These are phyloP conservation scores for Therioaphis trifolii DNA, from an alignment of 2,888 invertebrate genomes.

Conservation along the genomic window DNA sequence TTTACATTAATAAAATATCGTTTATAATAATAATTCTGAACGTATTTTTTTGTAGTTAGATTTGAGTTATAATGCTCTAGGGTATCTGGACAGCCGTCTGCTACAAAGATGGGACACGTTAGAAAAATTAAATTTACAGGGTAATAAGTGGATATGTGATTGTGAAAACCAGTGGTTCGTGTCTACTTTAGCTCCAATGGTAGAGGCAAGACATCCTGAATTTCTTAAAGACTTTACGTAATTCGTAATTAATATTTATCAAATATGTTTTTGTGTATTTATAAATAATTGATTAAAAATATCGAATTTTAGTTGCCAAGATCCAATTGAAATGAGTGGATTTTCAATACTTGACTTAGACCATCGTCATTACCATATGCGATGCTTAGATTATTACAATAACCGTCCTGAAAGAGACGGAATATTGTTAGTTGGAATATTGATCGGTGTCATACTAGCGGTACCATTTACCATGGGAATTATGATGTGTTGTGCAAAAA, in stretches of 20 bases:
- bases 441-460: conserved; percentile 77
- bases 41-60: conserved; percentile 72
- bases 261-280: neutral
- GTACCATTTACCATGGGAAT: conserved; percentile 76
- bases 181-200: conserved; percentile 73
- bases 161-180: conserved; percentile 84
- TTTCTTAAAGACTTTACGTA: conserved; percentile 71
- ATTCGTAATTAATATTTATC: conserved; percentile 69
- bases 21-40: neutral
- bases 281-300: no score
- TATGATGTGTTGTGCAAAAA: conserved; percentile 70
- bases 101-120: conserved; percentile 79
- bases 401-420: conserved; percentile 78
- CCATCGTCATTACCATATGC: conserved; percentile 72
- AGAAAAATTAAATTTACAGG: conserved; percentile 75
- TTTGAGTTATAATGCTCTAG: conserved; percentile 79
- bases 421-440: conserved; percentile 74
- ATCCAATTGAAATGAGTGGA: conserved; percentile 76
- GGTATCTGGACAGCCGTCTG: conserved; percentile 75
- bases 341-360: conserved; percentile 74
- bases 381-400: conserved; percentile 77
- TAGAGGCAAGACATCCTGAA: conserved; percentile 67
- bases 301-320: conserved; percentile 72
- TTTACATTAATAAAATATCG: conserved; percentile 52
- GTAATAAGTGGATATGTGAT: conserved; percentile 84